Evolutionary conservation across 2,888 invertebrate species (phyloP), one percentile per base, ranked within the genome.

Genomic region (Dicyrtoma fusca): DNA sequence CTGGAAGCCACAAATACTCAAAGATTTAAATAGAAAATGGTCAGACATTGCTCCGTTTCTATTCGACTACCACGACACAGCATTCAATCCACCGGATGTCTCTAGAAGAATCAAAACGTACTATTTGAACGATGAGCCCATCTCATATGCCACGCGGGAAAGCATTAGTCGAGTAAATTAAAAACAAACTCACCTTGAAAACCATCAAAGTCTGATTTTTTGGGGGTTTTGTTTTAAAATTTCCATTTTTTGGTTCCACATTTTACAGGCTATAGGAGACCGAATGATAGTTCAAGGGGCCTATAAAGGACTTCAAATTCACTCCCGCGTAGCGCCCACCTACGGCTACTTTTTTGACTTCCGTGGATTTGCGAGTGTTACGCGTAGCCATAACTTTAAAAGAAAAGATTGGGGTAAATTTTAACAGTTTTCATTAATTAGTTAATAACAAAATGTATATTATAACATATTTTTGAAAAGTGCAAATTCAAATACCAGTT

Each of bases 281-380:
- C 69, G 77, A 10, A 71, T 66, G 6, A 69, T 77, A 21, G 57
- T 69, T 11, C 70, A 72, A 47, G 77, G 77, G 19, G 72, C 75
- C 0, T 63, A 75, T 63, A 72, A 74, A 55, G 72, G 74, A 1
- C 71, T 77, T 44, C 73, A 74, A 26, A 62, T 63, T 14, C 77
- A 77, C 26, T 77, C 77, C 21, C 59, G 65, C 14, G 34, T 76
- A 1, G 77, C 77, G 11, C 73, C 77, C 2, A 74, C 77, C 19
- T 77, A 75, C 66, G 77, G 72, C 13, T 77, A 75, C 61, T 51
- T 63, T 21, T 76, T 77, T 45, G 72, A 53, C 13, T 75, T 73
- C 69, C 53, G 51, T 2, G 74, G 77, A 42, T 53, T 55, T 19
- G 45, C 64, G n/a, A 61, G 53, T 65, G 57, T 77, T 5, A 49